Evolutionary conservation across 2,888 invertebrate genomes (phyloP).

Genomic region (Drosophila ustulata): DNA sequence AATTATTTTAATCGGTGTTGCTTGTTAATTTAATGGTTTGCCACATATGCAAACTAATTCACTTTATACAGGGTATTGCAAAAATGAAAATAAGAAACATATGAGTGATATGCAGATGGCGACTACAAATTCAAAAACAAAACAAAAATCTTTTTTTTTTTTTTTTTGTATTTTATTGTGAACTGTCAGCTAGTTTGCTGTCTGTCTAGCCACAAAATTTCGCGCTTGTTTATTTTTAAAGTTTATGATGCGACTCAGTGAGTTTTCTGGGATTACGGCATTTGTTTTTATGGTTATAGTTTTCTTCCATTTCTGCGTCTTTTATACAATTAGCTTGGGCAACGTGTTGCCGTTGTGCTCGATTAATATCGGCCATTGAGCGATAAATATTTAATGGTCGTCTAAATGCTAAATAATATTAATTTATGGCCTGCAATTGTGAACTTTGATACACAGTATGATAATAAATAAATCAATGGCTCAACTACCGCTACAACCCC

Average conservation of each 20-base stretch:
- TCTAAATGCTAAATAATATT: conserved; percentile 46
- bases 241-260: conserved; percentile 64
- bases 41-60: neutral
- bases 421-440: conserved; percentile 45
- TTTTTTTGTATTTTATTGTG: conserved; percentile 28
- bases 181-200: conserved; percentile 20
- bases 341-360: conserved; percentile 43
- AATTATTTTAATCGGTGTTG: neutral
- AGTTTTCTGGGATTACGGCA: conserved; percentile 34
- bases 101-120: conserved; percentile 43
- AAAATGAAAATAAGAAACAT: conserved; percentile 34
- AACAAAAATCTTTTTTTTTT: conserved; percentile 21
- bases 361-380: conserved; percentile 53
- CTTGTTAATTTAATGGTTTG: too few relatives aligned
- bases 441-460: conserved; percentile 10
- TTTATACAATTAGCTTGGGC: conserved; percentile 36
- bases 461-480: conserved; percentile 33
- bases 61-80: conserved; percentile 4
- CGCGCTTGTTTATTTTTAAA: conserved; percentile 68
- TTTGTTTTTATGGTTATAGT: conserved; percentile 43
- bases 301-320: conserved; percentile 17
- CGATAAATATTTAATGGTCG: conserved; percentile 64
- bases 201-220: conserved; percentile 46
- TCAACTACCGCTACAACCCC: conserved; percentile 20
- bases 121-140: conserved; percentile 4